Evolutionary conservation across 2,888 invertebrate species (phyloP).

Genomic region (Pocota personata): DNA sequence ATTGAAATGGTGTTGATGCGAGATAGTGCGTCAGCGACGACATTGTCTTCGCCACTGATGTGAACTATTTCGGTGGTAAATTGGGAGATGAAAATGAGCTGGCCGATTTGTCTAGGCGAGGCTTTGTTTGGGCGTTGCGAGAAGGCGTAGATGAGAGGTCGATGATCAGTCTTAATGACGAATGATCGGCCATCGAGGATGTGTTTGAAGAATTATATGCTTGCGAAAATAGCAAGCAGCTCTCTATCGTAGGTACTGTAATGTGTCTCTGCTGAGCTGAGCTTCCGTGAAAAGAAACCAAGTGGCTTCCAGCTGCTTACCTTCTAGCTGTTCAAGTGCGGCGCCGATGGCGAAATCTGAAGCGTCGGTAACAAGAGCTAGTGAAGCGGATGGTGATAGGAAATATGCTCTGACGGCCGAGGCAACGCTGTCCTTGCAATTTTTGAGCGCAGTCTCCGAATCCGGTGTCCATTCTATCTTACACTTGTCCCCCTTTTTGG

Average conservation of each 20-base stretch:
- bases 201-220: neutral
- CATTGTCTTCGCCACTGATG: neutral
- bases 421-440: neutral
- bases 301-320: neutral
- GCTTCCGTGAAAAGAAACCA: conserved; percentile 6
- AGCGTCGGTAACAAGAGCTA: conserved; percentile 6
- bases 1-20: too few relatives aligned
- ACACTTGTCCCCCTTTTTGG: neutral
- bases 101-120: too few relatives aligned
- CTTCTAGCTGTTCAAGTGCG: neutral
- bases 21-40: neutral
- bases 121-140: too few relatives aligned
- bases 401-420: neutral
- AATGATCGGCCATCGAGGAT: neutral
- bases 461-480: neutral
- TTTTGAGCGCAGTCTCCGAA: too few relatives aligned
- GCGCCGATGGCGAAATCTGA: conserved; percentile 2
- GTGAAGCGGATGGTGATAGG: neutral
- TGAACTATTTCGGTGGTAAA: neutral
- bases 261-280: neutral
- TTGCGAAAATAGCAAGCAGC: neutral
- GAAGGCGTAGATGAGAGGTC: too few relatives aligned
- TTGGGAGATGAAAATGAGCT: neutral
- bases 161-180: neutral
- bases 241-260: conserved; percentile 5